Conservation (phyloP, 2,888 invertebrate species). For the Nomada ruficornis region DNA sequence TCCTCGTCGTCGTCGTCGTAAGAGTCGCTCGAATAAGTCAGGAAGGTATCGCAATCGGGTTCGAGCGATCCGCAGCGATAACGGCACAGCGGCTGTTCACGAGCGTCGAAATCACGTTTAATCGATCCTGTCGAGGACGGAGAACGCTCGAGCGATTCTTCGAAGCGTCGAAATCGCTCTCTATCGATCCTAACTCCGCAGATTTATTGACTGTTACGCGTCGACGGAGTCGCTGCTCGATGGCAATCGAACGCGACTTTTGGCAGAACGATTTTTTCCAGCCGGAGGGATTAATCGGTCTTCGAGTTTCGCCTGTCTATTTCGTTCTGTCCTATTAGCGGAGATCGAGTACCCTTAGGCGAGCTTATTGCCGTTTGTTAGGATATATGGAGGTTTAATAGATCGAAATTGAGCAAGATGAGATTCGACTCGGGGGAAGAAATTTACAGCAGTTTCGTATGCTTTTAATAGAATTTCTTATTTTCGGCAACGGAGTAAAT, state of each 20-base stretch:
- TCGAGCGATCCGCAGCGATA: constrained; percentile 39
- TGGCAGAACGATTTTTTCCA: constrained; percentile 12
- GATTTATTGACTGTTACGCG: constrained; percentile 18
- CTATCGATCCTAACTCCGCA: constrained; percentile 36
- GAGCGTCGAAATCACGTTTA: constrained; percentile 44
- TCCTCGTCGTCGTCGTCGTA: background rate
- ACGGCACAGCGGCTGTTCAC: constrained; percentile 32
- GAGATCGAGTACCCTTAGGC: background rate
- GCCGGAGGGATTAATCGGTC: constrained; percentile 16
- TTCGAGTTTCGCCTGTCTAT: background rate
- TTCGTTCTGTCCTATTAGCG: background rate
- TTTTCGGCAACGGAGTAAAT: too few relatives aligned
- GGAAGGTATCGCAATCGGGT: constrained; percentile 36
- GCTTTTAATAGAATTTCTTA: too few relatives aligned
- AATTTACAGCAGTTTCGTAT: too few relatives aligned
- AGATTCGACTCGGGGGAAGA: too few relatives aligned
- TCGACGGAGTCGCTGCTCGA: background rate
- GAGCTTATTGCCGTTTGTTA: background rate
- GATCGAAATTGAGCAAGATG: too few relatives aligned
- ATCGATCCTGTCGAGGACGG: constrained; percentile 47
- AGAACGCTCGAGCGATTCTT: constrained; percentile 38
- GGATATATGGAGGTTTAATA: background rate
- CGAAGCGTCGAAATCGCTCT: constrained; percentile 26
- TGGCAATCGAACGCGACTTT: constrained; percentile 21
- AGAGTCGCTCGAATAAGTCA: constrained; percentile 35